phyloP scores from a whole-genome alignment of 2,113 vertebrate genomes.

The Synchiropus splendidus region DNA sequence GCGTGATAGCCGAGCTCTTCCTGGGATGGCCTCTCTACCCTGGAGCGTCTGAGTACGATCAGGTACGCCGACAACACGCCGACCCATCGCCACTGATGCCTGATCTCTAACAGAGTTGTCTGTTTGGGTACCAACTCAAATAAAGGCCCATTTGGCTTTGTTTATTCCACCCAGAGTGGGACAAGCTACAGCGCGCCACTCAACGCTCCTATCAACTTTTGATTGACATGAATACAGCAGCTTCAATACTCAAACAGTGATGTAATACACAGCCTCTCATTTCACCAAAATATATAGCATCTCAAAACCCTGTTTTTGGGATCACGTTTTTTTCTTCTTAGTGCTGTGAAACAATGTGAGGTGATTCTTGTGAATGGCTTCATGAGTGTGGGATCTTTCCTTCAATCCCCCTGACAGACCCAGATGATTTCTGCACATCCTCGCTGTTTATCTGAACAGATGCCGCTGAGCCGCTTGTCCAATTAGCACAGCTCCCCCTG shows the following conservation, averaged over 20 bases:
- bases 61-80: conserved; percentile 69
- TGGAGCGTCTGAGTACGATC: conserved; percentile 93
- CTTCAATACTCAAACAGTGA: no score
- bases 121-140: not conserved
- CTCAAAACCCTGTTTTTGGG: no score
- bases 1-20: conserved; percentile 97
- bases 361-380: no score
- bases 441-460: conserved; percentile 54
- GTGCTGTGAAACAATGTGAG: no score
- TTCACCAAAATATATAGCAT: no score
- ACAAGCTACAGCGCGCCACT: no score
- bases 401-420: conserved; percentile 36
- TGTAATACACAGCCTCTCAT: no score
- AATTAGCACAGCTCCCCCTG: conserved; percentile 52
- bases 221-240: no score
- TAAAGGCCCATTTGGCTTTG: not conserved
- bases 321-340: no score
- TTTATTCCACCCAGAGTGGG: not conserved
- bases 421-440: conserved; percentile 41
- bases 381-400: conserved; percentile 9
- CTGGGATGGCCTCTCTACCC: conserved; percentile 97
- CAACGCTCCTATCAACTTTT: no score
- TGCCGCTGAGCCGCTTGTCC: conserved; percentile 56
- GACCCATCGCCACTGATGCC: conserved; percentile 1
- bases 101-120: not conserved